Base-by-base conservation (phyloP, 2,888 invertebrate genomes). In the Idaea biselata region DNA sequence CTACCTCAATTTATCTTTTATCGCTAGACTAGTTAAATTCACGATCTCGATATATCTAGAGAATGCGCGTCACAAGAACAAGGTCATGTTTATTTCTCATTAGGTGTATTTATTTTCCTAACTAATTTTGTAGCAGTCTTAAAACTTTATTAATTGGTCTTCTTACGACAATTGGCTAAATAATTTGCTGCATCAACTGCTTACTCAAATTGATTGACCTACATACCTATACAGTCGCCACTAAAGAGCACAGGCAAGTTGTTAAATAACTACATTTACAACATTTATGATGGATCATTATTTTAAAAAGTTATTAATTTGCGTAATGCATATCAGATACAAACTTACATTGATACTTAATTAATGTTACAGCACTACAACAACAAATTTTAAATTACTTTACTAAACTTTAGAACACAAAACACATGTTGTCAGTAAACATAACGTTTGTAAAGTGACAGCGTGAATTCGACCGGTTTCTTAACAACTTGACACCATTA, bases 381-480 rank as follows among this genome's bases (percentile, higher is more conserved):
- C n/a, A n/a, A n/a, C n/a, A n/a, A n/a, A 25, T 25, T 25, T 25
- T 1, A 25, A 25, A 25, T 25, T 25, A 25, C 25, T 44, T 44
- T 44, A 44, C 0, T 11, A 44, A 32, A 44, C 44, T 14, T 44
- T 11, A 11, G 1, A 44, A 44, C 44, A 44, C 44, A 11, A 44
- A 44, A 44, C 44, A 44, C 44, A 44, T 44, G 44, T 44, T 44
- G 44, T 44, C 44, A 44, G 44, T 44, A 44, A 44, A 44, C 44
- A 11, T 8, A 44, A 44, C 44, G 44, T 14, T 14, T 44, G 44
- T 3, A 8, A 44, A 11, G 3, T 44, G 44, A 44, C 8, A 14
- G 44, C 25, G 25, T 25, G 1, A 25, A 14, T 44, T 3, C 44
- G 14, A 44, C 44, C 44, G 44, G 44, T 44, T 44, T 44, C 14